Evolutionary conservation across 2,888 invertebrate genomes (phyloP).

Genomic region (Crossocerus cetratus): DNA sequence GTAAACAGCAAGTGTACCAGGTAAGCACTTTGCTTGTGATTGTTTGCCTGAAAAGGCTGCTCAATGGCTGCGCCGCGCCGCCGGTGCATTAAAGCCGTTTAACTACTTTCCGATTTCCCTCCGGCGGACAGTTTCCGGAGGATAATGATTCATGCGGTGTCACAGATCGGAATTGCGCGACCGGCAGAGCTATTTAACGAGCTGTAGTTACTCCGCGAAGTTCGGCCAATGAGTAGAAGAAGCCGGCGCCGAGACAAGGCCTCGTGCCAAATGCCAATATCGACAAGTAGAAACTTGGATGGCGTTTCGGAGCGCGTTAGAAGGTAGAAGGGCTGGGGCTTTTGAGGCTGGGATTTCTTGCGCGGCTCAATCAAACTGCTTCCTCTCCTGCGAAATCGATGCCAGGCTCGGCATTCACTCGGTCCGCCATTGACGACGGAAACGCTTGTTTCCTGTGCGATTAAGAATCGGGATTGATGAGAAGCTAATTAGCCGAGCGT

Average conservation of each 20-base stretch:
- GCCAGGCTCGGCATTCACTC: too few relatives aligned
- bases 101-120: constrained; percentile 14
- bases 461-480: constrained; percentile 11
- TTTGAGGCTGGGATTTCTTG: too few relatives aligned
- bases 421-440: constrained; percentile 32
- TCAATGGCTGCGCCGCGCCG: constrained; percentile 50
- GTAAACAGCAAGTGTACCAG: constrained; percentile 31
- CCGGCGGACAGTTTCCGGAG: constrained; percentile 14
- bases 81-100: constrained; percentile 27
- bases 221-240: not conserved
- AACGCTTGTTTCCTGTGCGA: constrained; percentile 30
- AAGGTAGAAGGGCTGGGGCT: constrained; percentile 27
- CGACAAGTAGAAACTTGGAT: constrained; percentile 4
- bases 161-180: not conserved
- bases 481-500: too few relatives aligned
- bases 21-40: constrained; percentile 42
- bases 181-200: constrained; percentile 13
- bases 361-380: too few relatives aligned
- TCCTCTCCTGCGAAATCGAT: too few relatives aligned
- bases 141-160: constrained; percentile 12
- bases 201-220: not conserved
- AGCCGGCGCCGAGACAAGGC: too few relatives aligned
- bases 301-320: constrained; percentile 13
- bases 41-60: constrained; percentile 57
- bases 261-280: not conserved